These are phyloP conservation scores for Tribolium freemani DNA, from an alignment of 2,888 invertebrate genomes.

Conservation along the genomic window DNA sequence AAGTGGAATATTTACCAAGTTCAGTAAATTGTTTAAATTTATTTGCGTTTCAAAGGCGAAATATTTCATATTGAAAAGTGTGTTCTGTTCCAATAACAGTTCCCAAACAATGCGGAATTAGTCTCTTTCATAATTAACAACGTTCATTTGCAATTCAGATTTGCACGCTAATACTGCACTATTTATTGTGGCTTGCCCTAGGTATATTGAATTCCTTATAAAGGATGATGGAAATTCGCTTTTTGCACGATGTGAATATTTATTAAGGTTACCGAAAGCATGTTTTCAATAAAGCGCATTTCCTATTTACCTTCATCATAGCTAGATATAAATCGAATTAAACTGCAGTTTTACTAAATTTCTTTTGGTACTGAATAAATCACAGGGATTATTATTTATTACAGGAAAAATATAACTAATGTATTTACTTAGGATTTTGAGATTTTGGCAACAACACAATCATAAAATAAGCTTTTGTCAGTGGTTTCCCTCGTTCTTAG, in stretches of 20 bases:
- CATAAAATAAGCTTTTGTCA: conserved; percentile 38
- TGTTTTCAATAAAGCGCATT: not conserved
- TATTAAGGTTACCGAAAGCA: not conserved
- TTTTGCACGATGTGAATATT: not conserved
- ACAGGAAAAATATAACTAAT: conserved; percentile 34
- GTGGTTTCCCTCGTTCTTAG: conserved; percentile 13
- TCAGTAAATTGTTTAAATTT: conserved; percentile 7
- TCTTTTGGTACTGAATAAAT: not conserved
- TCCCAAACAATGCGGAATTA: conserved; percentile 42
- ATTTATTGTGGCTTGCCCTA: conserved; percentile 22
- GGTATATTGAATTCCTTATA: conserved; percentile 21
- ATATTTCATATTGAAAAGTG: conserved; percentile 35
- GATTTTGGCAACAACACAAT: conserved; percentile 41
- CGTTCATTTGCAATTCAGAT: conserved; percentile 44
- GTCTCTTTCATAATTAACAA: conserved; percentile 44
- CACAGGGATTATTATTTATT: conserved; percentile 21
- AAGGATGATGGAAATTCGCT: not conserved
- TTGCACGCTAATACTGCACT: conserved; percentile 24
- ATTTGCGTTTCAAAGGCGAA: conserved; percentile 4
- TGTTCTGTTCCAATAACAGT: conserved; percentile 38
- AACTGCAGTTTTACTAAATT: not conserved
- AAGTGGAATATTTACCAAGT: conserved; percentile 13
- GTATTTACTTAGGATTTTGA: conserved; percentile 35
- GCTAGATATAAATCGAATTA: not conserved
- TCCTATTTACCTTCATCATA: no score